Evolutionary conservation across 2,113 vertebrate species (phyloP).

Genomic region (Dolichallabes microphthalmus): DNA sequence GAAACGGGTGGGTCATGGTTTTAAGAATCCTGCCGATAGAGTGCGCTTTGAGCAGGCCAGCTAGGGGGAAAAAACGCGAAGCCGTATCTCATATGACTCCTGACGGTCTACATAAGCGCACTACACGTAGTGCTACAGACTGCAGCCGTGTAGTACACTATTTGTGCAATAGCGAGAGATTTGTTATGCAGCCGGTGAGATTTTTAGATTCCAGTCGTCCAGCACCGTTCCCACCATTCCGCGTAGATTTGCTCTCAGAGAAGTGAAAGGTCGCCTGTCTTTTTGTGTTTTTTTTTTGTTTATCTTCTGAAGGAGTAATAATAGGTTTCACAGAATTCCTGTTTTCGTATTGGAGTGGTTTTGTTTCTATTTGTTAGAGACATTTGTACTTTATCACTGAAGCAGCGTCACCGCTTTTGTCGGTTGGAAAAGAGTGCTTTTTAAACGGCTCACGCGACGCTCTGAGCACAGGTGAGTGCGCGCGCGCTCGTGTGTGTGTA

Average conservation of each 20-base stretch:
- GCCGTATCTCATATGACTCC: background rate
- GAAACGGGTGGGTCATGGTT: background rate
- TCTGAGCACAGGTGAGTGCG: constrained; percentile 19
- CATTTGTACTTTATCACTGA: background rate
- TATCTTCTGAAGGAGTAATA: background rate
- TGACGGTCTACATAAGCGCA: background rate
- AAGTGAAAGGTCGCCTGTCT: constrained; percentile 31
- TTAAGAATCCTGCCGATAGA: constrained; percentile 35
- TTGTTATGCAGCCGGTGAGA: background rate
- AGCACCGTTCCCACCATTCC: constrained; percentile 50
- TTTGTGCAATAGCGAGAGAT: background rate
- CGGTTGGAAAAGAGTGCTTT: background rate
- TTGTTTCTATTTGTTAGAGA: background rate
- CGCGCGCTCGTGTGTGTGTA: background rate
- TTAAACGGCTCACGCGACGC: background rate
- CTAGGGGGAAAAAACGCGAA: background rate
- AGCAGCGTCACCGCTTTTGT: background rate
- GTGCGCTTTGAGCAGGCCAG: constrained; percentile 42
- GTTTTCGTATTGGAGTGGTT: background rate
- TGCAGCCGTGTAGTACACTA: background rate
- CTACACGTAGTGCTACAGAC: background rate
- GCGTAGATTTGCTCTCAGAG: constrained; percentile 13
- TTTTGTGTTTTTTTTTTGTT: background rate
- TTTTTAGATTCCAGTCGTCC: constrained; percentile 22
- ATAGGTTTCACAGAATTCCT: background rate